Evolutionary conservation across 1,140 invertebrate genomes (phyloP), one percentile per base, ranked within the genome.

Genomic region (Zaprionus vittiger): DNA sequence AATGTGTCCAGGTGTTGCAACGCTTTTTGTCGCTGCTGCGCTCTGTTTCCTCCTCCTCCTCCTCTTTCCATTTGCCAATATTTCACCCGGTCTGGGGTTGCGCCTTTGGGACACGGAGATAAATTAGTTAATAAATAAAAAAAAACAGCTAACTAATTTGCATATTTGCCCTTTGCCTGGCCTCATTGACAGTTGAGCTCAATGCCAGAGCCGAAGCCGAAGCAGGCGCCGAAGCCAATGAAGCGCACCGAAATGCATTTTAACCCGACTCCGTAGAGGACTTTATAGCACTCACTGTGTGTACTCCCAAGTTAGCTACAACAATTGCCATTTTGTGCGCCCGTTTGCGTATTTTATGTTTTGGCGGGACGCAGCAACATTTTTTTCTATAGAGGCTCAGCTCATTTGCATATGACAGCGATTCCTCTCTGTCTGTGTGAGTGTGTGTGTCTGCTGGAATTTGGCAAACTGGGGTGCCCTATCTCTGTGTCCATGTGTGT

Each of bases 91-190:
- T 70, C 47, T 47, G 77, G 80, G 73, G 64, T 60, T 81, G 84
- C 78, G 84, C 78, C 81, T 84, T 77, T 81, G 85, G 75, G 81
- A 84, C 63, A 17, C 38, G 31, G 73, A 90, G 85, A 90, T 90
- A 90, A 90, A 90, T 90, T 90, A 90, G 85, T 89, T 89, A 89
- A 91, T 91, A 90, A 90, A 90, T 85, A 90, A 89, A 62, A 59
- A 62, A 52, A 80, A 61, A 81, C 28, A 55, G 63, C 79, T 60
- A 82, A 82, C 85, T 90, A 91, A 90, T 90, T 90, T 90, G 86
- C 85, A 90, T 90, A 90, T 90, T 90, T 82, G 84, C 84, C 84
- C 85, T 89, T 87, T 89, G 70, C 80, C 65, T 28, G 60, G 63
- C 63, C 78, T 61, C 69, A 83, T 83, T 85, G 83, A 85, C 81